A percentile compares a stretch with the other conserved stretches of the same genome.
Evolutionary conservation across 1,140 invertebrate genomes (phyloP).

Genomic region (Zophobas morio): DNA sequence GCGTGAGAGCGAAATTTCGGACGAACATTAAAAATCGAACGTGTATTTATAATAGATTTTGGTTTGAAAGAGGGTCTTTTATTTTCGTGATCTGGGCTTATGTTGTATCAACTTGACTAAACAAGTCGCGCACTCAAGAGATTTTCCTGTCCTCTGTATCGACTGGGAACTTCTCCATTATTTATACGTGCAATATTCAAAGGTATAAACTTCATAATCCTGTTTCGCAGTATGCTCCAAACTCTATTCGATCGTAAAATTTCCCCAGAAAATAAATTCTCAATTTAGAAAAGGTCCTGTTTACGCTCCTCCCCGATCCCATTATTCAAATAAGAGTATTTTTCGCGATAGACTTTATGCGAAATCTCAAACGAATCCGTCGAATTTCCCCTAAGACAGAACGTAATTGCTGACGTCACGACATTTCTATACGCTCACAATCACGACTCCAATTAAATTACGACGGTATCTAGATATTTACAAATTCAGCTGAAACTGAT

Average conservation of each 20-base stretch:
- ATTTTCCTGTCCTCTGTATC: conserved; percentile 2
- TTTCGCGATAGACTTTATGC: conserved; percentile 4
- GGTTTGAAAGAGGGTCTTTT: neutral
- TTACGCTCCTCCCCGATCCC: conserved; percentile 5
- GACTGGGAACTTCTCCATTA: neutral
- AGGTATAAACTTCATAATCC: conserved; percentile 8
- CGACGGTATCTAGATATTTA: conserved; percentile 25
- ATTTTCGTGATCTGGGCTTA: neutral
- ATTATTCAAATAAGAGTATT: conserved; percentile 18
- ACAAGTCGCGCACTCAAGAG: neutral
- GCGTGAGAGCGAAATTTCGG: too few species aligned
- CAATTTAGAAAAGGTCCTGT: conserved; percentile 24
- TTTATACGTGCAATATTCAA: neutral
- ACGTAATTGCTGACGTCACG: conserved; percentile 35
- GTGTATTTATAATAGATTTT: conserved; percentile 3
- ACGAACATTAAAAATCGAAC: neutral
- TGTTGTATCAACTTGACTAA: neutral
- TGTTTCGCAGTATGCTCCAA: conserved; percentile 2
- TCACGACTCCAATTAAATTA: conserved; percentile 42
- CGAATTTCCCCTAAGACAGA: conserved; percentile 34
- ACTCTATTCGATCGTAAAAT: conserved; percentile 9
- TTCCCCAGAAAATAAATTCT: conserved; percentile 7
- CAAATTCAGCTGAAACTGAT: conserved; percentile 27
- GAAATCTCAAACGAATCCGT: conserved; percentile 15
- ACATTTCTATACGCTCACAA: conserved; percentile 33